Base-by-base conservation (phyloP, 2,113 vertebrate species). In the Pogona vitticeps region DNA sequence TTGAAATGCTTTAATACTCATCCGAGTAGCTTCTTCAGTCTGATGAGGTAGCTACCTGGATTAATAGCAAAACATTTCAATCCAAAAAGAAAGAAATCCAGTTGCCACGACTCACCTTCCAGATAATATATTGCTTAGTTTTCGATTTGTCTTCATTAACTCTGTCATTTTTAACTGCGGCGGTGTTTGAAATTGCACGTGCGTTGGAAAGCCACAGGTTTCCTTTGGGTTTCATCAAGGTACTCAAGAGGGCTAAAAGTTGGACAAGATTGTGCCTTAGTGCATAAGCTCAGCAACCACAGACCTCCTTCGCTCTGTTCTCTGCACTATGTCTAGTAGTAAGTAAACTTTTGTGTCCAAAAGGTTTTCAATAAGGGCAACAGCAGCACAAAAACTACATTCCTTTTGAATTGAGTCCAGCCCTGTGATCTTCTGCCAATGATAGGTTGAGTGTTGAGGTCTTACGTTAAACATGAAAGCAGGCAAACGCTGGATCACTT, bases 321-420 rank as follows among this genome's bases (percentile, higher is more conserved):
- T 85, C 59, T 70, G 75, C 18, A 58, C 15, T 38, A 14, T 6
- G 21, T 76, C 83, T 85, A 52, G 31, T 26, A 17, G 59, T 67
- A 75, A 28, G 31, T 46, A 26, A 78, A 18, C 15, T 80, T 58
- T 80, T 81, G 20, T 46, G 70, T 31, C 52, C 42, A 46, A 86
- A 42, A 72, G 61, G 61, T 81, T 40, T 75, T 82, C n/a, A 87
- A 46, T 46, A 58, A 52, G 26, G 72, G 18, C 58, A 58, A 33
- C n/a, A 81, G 56, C 38, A 67, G 86, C 52, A 68, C 40, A 88
- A 84, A 84, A 92, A 14, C 40, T 86, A 67, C 46, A 70, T 36
- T 68, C 90, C 68, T 82, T 90, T 71, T 63, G 61, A 90, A 92
- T 58, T 77, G 26, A 28, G 91, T 89, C 58, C 71, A 73, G 77